Conservation (phyloP, 2,797 vertebrate genomes). For the Tympanoctomys barrerae region DNA sequence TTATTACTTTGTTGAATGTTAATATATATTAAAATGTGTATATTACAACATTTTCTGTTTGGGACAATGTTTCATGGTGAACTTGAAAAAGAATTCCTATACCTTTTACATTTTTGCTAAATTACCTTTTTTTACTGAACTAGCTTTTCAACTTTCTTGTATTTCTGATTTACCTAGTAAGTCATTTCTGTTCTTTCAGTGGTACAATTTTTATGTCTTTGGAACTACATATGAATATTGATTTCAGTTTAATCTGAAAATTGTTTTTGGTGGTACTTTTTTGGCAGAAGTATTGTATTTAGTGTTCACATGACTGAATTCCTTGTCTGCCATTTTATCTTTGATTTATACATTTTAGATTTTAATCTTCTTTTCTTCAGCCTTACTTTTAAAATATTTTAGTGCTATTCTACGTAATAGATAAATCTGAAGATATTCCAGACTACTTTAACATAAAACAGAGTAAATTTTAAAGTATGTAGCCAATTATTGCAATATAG, state of each 20-base stretch:
- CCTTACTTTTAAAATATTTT: background rate
- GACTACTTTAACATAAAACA: background rate
- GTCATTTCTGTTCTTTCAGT: background rate
- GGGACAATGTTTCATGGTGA: background rate
- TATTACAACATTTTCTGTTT: background rate
- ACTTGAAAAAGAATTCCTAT: background rate
- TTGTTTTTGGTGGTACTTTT: background rate
- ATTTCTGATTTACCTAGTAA: background rate
- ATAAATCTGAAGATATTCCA: background rate
- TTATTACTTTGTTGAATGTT: background rate
- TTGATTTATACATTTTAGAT: background rate
- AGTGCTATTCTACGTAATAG: background rate
- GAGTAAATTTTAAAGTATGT: background rate
- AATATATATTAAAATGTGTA: background rate
- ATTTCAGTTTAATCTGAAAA: background rate
- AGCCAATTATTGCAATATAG: background rate
- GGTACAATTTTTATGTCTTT: background rate
- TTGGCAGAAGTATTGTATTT: background rate
- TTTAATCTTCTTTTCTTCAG: background rate
- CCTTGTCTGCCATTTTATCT: background rate
- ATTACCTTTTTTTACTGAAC: background rate
- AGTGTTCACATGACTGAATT: background rate
- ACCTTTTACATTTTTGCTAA: background rate
- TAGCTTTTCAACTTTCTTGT: background rate
- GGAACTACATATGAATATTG: background rate